These are phyloP conservation scores for Cliona cf. orientalis DNA, from an alignment of 37 sponge, comb jelly and placozoan species.

Conservation along the genomic window DNA sequence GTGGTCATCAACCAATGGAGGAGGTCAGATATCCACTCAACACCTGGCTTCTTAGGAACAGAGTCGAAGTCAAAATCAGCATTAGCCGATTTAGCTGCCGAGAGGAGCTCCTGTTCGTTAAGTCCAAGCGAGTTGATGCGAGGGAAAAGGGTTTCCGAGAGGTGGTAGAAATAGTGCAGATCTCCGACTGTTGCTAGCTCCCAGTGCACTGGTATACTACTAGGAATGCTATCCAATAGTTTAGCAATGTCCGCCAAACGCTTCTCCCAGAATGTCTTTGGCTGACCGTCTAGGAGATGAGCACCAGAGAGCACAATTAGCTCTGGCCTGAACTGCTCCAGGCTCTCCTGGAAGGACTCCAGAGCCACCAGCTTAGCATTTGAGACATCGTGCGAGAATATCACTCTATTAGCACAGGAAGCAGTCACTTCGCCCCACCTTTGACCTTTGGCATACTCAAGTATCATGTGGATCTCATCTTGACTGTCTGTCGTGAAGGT, in stretches of 20 bases:
- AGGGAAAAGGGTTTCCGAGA: conserved; percentile 51
- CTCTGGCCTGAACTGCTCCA: conserved; percentile 49
- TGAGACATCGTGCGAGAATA: conserved; percentile 88
- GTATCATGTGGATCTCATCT: conserved; percentile 92
- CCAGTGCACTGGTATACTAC: conserved; percentile 67
- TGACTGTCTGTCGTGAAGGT: conserved; percentile 4
- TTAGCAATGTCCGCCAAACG: conserved; percentile 32
- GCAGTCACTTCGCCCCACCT: conserved; percentile 71
- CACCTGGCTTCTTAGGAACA: conserved; percentile 46
- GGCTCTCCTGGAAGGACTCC: conserved; percentile 39
- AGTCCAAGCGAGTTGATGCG: conserved; percentile 86
- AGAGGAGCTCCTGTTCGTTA: conserved; percentile 90
- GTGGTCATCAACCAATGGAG: conserved; percentile 79
- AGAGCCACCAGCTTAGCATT: conserved; percentile 79
- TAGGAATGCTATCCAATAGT: conserved; percentile 33
- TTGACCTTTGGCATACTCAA: conserved; percentile 82
- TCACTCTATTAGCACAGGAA: conserved; percentile 88
- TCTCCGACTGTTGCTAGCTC: conserved; percentile 90
- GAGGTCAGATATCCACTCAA: conserved; percentile 60
- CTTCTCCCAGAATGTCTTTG: conserved; percentile 24
- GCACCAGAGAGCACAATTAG: conserved; percentile 83
- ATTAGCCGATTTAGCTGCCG: conserved; percentile 39
- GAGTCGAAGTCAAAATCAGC: conserved; percentile 51
- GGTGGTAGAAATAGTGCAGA: conserved; percentile 41
- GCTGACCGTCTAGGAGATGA: conserved; percentile 78